A percentile compares a stretch with the other conserved stretches of the same genome.
phyloP scores from a whole-genome alignment of 2,113 vertebrate genomes.

The Hyperopisus bebe region DNA sequence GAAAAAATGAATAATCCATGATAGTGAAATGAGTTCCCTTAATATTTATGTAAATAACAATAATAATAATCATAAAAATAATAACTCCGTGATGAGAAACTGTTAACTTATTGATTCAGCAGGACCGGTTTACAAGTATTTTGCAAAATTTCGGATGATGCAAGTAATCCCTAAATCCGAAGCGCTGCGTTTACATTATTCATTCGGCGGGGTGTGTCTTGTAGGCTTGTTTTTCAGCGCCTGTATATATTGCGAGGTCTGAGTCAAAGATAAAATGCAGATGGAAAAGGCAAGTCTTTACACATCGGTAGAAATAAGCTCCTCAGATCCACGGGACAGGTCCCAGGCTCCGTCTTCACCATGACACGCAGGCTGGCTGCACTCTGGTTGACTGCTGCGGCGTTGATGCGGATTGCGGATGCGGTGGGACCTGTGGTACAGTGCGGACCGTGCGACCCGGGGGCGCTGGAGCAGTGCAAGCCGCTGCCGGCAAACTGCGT shows the following conservation, averaged over 20 bases:
- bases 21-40: not conserved
- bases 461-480: conserved; percentile 71
- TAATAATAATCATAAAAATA: no score
- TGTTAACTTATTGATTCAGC: not conserved
- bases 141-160: conserved; percentile 23
- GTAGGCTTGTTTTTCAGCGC: conserved; percentile 38
- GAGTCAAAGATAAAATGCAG: conserved; percentile 41
- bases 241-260: conserved; percentile 72
- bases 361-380: conserved; percentile 60
- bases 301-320: conserved; percentile 30
- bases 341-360: not conserved
- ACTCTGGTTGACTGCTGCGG: conserved; percentile 60
- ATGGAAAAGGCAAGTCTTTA: conserved; percentile 47
- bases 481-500: conserved; percentile 68
- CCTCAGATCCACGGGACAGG: conserved; percentile 12
- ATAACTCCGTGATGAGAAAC: not conserved
- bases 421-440: conserved; percentile 72
- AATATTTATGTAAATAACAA: no score
- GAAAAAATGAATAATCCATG: not conserved
- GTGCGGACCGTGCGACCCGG: conserved; percentile 77
- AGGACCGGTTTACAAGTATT: not conserved
- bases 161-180: conserved; percentile 16
- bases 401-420: conserved; percentile 48
- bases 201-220: conserved; percentile 76
- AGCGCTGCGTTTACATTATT: conserved; percentile 39